phyloP scores from a whole-genome alignment of 2,797 vertebrate genomes.

The Distichodus sexfasciatus region DNA sequence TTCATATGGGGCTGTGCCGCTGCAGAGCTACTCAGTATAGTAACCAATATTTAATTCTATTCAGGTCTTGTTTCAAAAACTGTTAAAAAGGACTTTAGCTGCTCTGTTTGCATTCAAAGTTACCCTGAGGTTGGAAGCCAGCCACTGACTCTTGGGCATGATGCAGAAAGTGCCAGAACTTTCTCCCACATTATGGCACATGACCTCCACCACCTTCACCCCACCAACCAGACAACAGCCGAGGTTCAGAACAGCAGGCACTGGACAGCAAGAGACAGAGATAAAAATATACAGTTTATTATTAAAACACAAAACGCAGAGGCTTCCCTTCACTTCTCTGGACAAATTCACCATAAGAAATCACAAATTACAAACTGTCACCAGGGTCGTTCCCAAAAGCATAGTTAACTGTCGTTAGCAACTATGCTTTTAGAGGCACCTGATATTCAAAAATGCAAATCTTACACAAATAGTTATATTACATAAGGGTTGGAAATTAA shows the following conservation, averaged over 20 bases:
- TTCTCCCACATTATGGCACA: constrained; percentile 82
- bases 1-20: too few species aligned
- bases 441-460: too few species aligned
- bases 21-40: too few species aligned
- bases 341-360: too few species aligned
- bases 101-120: constrained; percentile 10
- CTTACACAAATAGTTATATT: too few species aligned
- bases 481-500: too few species aligned
- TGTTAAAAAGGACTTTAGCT: neutral
- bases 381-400: too few species aligned
- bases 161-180: constrained; percentile 83
- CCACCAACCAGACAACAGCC: constrained; percentile 88
- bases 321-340: too few species aligned
- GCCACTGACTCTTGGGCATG: constrained; percentile 80
- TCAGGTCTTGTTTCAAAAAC: neutral
- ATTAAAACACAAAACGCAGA: neutral
- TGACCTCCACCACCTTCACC: constrained; percentile 72
- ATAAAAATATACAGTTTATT: neutral
- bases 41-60: neutral
- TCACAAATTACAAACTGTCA: too few species aligned
- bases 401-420: too few species aligned
- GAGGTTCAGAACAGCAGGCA: constrained; percentile 82
- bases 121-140: constrained; percentile 79
- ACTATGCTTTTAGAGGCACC: too few species aligned
- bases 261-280: constrained; percentile 58